phyloP scores from a whole-genome alignment of 2,797 vertebrate species.

The Anguilla pacifica region DNA sequence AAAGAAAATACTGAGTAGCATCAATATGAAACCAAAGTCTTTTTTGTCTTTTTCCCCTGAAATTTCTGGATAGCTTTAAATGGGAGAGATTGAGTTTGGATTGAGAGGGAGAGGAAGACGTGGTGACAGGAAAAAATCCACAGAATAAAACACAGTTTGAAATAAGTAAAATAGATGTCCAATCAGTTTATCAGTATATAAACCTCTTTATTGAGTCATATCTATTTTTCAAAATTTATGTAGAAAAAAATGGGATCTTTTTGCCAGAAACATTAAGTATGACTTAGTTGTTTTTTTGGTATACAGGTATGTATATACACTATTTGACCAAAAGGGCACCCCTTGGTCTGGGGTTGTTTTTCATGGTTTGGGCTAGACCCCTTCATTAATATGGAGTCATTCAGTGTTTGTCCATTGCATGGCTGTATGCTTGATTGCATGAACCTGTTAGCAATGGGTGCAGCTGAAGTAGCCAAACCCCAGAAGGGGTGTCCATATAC shows the following conservation, averaged over 20 bases:
- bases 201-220: neutral
- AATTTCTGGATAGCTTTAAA: neutral
- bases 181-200: neutral
- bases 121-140: too few species aligned
- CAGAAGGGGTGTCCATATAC: too few species aligned
- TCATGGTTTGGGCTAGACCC: too few species aligned
- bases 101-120: neutral
- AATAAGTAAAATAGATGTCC: neutral
- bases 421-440: too few species aligned
- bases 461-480: too few species aligned
- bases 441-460: too few species aligned
- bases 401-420: too few species aligned
- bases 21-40: neutral
- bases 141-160: neutral
- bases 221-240: neutral
- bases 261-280: neutral
- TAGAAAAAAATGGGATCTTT: neutral
- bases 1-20: neutral
- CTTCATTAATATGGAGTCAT: too few species aligned
- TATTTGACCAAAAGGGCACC: too few species aligned
- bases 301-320: too few species aligned
- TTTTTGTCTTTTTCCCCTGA: neutral
- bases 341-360: too few species aligned
- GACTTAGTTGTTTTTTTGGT: too few species aligned
- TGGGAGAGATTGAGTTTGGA: neutral